Conservation (phyloP, 2,888 invertebrate genomes). For the Parelbella ahira region DNA sequence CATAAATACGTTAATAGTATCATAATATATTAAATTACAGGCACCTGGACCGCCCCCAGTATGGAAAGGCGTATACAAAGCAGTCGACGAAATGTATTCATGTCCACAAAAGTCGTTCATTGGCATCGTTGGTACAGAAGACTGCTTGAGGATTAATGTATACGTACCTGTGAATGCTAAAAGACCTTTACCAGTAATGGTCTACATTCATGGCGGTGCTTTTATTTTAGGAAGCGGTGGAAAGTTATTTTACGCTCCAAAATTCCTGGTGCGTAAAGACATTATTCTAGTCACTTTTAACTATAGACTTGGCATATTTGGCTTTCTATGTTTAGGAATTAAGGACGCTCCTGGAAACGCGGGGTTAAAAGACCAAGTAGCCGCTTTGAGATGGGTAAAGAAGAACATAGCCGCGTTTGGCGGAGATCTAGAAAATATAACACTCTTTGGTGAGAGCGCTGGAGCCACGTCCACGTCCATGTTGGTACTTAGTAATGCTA, state of each 20-base stretch:
- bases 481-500: slow-evolving; percentile 50
- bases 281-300: slow-evolving; percentile 67
- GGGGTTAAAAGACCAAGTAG: slow-evolving; percentile 66
- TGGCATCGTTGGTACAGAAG: slow-evolving; percentile 54
- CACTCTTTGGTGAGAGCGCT: slow-evolving; percentile 70
- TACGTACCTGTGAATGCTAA: slow-evolving; percentile 50
- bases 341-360: slow-evolving; percentile 71
- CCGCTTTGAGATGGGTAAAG: slow-evolving; percentile 68
- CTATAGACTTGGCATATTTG: slow-evolving; percentile 63
- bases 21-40: slow-evolving; percentile 37
- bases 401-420: slow-evolving; percentile 67
- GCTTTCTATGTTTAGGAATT: slow-evolving; percentile 63
- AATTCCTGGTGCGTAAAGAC: slow-evolving; percentile 57
- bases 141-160: slow-evolving; percentile 63
- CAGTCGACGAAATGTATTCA: slow-evolving; percentile 50
- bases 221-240: slow-evolving; percentile 63
- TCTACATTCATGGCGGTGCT: slow-evolving; percentile 67
- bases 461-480: slow-evolving; percentile 57
- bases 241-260: slow-evolving; percentile 57
- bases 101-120: slow-evolving; percentile 51
- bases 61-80: slow-evolving; percentile 63
- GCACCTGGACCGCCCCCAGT: slow-evolving; percentile 61
- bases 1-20: too few relatives aligned
- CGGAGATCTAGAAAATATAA: slow-evolving; percentile 66
- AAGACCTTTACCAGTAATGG: slow-evolving; percentile 60